phyloP scores from a whole-genome alignment of 2,113 vertebrate genomes.

The Cololabis saira region DNA sequence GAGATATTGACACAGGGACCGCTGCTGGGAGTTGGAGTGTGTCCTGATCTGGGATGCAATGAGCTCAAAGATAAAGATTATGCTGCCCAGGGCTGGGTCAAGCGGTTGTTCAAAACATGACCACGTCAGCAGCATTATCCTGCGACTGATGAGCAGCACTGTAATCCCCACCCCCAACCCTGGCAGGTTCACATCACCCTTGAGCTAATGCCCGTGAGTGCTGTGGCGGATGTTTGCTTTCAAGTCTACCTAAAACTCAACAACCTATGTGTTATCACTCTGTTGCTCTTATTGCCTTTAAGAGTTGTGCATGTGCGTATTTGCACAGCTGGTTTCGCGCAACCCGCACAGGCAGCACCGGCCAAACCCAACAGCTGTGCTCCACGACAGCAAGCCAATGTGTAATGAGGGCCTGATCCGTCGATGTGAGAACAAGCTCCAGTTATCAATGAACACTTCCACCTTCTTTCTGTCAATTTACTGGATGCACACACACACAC shows the following conservation, averaged over 20 bases:
- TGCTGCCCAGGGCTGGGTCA: slow-evolving; percentile 40
- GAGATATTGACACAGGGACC: slow-evolving; percentile 25
- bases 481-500: slow-evolving; percentile 7
- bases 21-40: slow-evolving; percentile 28
- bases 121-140: slow-evolving; percentile 50
- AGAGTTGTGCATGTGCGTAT: slow-evolving; percentile 45
- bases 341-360: slow-evolving; percentile 51
- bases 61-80: background rate
- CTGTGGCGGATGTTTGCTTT: slow-evolving; percentile 20
- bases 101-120: slow-evolving; percentile 29
- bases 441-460: slow-evolving; percentile 61
- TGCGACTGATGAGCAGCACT: slow-evolving; percentile 26
- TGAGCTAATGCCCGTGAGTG: slow-evolving; percentile 13
- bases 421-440: slow-evolving; percentile 64
- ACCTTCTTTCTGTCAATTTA: slow-evolving; percentile 46
- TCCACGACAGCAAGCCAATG: slow-evolving; percentile 48
- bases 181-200: slow-evolving; percentile 9
- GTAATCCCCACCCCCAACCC: slow-evolving; percentile 22
- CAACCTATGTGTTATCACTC: slow-evolving; percentile 35
- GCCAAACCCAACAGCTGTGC: slow-evolving; percentile 70
- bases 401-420: slow-evolving; percentile 66
- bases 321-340: slow-evolving; percentile 77
- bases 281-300: slow-evolving; percentile 30
- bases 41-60: slow-evolving; percentile 22
- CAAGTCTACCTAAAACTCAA: slow-evolving; percentile 39